Evolutionary conservation across 1,140 invertebrate genomes (phyloP).

Genomic region (Colletes latitarsis): DNA sequence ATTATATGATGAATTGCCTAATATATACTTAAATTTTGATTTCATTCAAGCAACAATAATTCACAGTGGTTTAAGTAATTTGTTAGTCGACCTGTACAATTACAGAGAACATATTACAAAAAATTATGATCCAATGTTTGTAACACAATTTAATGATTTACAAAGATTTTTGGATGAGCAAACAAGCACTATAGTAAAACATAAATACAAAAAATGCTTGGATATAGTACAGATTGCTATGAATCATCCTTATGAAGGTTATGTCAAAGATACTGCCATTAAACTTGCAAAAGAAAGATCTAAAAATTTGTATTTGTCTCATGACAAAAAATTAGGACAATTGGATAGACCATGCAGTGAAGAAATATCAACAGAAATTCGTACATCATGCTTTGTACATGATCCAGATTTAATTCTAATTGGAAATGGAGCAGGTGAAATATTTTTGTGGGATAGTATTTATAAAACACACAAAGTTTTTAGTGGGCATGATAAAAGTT

Average conservation of each 20-base stretch:
- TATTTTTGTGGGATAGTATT: constrained; percentile 72
- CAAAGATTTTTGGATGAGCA: constrained; percentile 76
- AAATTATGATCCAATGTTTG: constrained; percentile 50
- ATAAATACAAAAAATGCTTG: constrained; percentile 75
- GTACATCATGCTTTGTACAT: constrained; percentile 71
- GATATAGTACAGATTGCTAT: constrained; percentile 81
- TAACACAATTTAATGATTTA: constrained; percentile 67
- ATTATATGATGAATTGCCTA: constrained; percentile 78
- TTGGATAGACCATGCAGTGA: constrained; percentile 63
- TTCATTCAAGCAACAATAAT: constrained; percentile 84
- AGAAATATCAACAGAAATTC: constrained; percentile 67
- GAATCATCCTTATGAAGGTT: constrained; percentile 72
- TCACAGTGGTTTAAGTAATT: constrained; percentile 81
- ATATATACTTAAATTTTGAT: constrained; percentile 83
- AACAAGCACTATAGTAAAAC: constrained; percentile 76
- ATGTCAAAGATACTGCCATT: constrained; percentile 74
- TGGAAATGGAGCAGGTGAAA: constrained; percentile 66
- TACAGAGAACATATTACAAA: constrained; percentile 81
- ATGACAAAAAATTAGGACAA: constrained; percentile 60
- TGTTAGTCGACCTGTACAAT: constrained; percentile 82
- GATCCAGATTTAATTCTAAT: constrained; percentile 72
- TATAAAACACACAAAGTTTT: constrained; percentile 67
- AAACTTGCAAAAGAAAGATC: constrained; percentile 67
- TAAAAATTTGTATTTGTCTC: constrained; percentile 68
- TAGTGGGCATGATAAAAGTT: constrained; percentile 61